Evolutionary conservation across 2,888 invertebrate species (phyloP).

Genomic region (Chrysina gloriosa): DNA sequence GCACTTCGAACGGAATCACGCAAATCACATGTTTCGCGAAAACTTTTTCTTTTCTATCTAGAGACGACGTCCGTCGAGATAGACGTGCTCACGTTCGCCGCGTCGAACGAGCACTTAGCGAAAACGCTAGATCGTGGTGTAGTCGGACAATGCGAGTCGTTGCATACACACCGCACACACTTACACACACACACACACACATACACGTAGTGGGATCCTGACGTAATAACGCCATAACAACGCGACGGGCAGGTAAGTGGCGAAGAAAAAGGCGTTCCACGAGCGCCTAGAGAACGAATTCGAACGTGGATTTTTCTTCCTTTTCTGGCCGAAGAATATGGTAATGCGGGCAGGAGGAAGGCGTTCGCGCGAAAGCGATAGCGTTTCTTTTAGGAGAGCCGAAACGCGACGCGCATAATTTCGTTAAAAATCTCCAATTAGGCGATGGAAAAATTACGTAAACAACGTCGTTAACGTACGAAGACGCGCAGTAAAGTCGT

Average conservation of each 20-base stretch:
- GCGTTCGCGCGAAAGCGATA: slow-evolving; percentile 10
- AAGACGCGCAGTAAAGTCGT: too few species aligned
- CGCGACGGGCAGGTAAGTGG: neutral
- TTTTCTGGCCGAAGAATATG: slow-evolving; percentile 19
- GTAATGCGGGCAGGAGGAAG: neutral
- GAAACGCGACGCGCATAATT: slow-evolving; percentile 12
- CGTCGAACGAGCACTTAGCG: neutral
- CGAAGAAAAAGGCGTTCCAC: slow-evolving; percentile 16
- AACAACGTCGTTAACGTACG: neutral
- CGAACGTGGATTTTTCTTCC: slow-evolving; percentile 25
- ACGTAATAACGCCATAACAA: slow-evolving; percentile 15
- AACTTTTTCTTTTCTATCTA: neutral
- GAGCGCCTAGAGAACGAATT: slow-evolving; percentile 1
- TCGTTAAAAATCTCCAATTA: neutral
- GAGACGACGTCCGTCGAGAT: neutral
- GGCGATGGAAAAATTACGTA: neutral
- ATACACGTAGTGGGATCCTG: neutral
- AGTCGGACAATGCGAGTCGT: neutral
- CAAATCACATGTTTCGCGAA: slow-evolving; percentile 12
- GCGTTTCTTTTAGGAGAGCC: too few species aligned
- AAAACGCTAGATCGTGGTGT: neutral
- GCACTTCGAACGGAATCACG: neutral
- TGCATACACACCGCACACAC: too few species aligned
- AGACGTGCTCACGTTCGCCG: neutral
- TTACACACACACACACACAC: neutral